Base-by-base conservation (phyloP, 2,113 vertebrate genomes). In the Mobula hypostoma region DNA sequence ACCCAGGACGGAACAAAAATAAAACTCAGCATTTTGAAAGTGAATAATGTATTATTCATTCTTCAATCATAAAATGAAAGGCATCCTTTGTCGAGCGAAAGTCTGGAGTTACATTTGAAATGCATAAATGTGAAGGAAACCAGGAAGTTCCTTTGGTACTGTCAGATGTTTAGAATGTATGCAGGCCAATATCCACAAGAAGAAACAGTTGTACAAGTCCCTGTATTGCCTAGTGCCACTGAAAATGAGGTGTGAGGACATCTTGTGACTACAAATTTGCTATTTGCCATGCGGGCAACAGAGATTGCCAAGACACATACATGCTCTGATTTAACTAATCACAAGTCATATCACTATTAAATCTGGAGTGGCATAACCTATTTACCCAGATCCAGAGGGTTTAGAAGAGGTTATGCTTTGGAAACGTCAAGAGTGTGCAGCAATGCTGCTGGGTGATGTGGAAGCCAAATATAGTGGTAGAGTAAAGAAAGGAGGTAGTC, bases 121-220 rank as follows among this genome's bases (percentile, higher is more conserved):
- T 90, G 85, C 85, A 90, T 90, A 90, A 90, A 68, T 90, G 61
- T 90, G 61, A 90, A 90, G 85, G 85, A 90, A 90, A 68, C 15
- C 29, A 68, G 85, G 85, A 90, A 68, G 85, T 66, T 90, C 61
- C 66, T 19, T 90, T 90, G 85, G 85, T 90, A 32, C 85, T 68
- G 85, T 90, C 85, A 90, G 85, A 61, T 32, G 85, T 63, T 90
- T 66, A 36, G 85, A 90, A 32, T 90, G 14, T 66, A 32, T 61
- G 2, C 61, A 66, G 61, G 85, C 85, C 61, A 90, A 90, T 90
- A 66, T 66, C 85, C 85, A 90, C 61, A 90, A 66, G n/a, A 19
- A 90, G 19, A 66, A 90, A 90, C 61, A 90, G 85, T 68, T 68
- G 29, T 11, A 68, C 61, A 66, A 90, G 63, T 90, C 14, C 85